These are phyloP conservation scores for Heliconius congener DNA, from an alignment of 1,140 invertebrate species.

Conservation along the genomic window DNA sequence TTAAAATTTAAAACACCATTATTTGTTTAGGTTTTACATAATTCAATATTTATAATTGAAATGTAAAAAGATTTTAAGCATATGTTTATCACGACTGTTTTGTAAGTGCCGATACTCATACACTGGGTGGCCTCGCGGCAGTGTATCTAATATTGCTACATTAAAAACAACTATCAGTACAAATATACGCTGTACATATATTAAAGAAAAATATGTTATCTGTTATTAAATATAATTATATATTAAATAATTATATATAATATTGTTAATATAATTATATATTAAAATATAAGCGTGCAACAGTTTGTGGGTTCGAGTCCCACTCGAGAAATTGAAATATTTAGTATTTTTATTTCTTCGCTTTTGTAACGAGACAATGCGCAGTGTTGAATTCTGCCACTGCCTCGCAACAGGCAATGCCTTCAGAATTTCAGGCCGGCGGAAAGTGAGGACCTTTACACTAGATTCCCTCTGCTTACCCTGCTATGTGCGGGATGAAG, in stretches of 20 bases:
- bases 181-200: background rate
- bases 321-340: too few relatives aligned
- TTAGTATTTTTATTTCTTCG: too few relatives aligned
- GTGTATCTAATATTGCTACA: conserved; percentile 29
- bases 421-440: too few relatives aligned
- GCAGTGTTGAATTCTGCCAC: too few relatives aligned
- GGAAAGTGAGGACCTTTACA: too few relatives aligned
- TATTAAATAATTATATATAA: background rate
- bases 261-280: background rate
- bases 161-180: conserved; percentile 25
- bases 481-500: too few relatives aligned
- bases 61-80: background rate
- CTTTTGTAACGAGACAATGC: too few relatives aligned
- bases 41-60: background rate
- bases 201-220: background rate
- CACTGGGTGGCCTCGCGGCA: conserved; percentile 22
- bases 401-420: too few relatives aligned
- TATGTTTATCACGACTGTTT: conserved; percentile 12
- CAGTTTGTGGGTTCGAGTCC: too few relatives aligned
- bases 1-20: too few relatives aligned
- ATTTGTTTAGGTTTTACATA: background rate
- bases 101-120: conserved; percentile 13
- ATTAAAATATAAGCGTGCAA: background rate
- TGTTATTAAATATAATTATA: background rate
- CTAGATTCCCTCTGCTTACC: too few relatives aligned